Percentiles rank a stretch among this genome's conserved stretches.
Conservation (phyloP, 92 coral and sea anemone species). For the Porites rus region DNA sequence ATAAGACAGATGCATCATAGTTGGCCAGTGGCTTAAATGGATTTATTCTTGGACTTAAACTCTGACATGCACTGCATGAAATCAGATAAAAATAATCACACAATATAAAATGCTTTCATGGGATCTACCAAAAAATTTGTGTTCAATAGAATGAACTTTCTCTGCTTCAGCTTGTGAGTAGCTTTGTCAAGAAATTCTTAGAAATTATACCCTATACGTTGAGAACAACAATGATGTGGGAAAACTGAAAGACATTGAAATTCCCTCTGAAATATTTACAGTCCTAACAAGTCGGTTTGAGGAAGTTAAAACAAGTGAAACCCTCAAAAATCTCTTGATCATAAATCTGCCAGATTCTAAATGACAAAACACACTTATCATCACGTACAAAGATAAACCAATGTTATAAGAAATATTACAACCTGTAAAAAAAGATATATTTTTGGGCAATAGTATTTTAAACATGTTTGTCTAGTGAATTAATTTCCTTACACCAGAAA, state of each 20-base stretch:
- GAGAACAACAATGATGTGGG: neutral
- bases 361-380: neutral
- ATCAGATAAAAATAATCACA: neutral
- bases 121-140: neutral
- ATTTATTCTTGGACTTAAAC: neutral
- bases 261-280: constrained; percentile 1
- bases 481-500: constrained; percentile 9
- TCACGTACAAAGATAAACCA: neutral
- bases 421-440: neutral
- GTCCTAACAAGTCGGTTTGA: too few species aligned
- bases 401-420: neutral
- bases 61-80: neutral
- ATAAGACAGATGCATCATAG: neutral
- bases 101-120: neutral
- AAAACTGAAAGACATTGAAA: neutral
- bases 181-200: neutral
- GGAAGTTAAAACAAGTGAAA: neutral
- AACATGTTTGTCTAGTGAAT: neutral
- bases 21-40: neutral
- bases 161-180: too few species aligned
- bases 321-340: neutral
- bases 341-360: neutral
- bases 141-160: too few species aligned
- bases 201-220: neutral
- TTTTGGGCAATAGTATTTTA: neutral